Conservation (phyloP, 2,113 vertebrate genomes). For the Romanogobio albipinnatus region DNA sequence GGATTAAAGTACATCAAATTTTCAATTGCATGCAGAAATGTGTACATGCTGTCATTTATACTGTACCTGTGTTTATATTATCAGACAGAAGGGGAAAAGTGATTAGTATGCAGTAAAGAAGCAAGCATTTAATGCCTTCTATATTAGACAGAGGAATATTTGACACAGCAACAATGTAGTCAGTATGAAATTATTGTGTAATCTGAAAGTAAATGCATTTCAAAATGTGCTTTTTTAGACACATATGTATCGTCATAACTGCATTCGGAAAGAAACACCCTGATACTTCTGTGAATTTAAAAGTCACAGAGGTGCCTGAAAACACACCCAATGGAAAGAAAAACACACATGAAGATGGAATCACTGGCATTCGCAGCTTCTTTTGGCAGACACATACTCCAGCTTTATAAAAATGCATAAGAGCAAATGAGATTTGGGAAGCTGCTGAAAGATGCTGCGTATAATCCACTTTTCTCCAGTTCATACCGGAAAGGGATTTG, state of each 20-base stretch:
- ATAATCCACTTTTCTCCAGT: constrained; percentile 77
- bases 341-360: constrained; percentile 33
- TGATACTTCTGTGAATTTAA: constrained; percentile 30
- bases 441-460: constrained; percentile 77
- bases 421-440: constrained; percentile 78
- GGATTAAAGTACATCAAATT: not conserved
- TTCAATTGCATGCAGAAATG: not conserved
- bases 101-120: not conserved
- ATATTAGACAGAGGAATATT: constrained; percentile 45
- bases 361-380: not conserved
- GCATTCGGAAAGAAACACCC: not conserved
- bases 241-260: constrained; percentile 3
- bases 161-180: not conserved
- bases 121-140: not conserved
- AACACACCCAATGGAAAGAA: constrained; percentile 29
- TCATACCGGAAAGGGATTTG: constrained; percentile 74
- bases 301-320: constrained; percentile 51
- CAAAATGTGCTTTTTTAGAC: not conserved
- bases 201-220: not conserved
- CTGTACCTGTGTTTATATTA: not conserved
- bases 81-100: not conserved
- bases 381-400: constrained; percentile 29
- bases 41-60: not conserved
- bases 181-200: not conserved
- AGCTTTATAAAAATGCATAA: constrained; percentile 79